Base-by-base conservation (phyloP, 2,113 vertebrate genomes). In the Dicrurus megarhynchus region DNA sequence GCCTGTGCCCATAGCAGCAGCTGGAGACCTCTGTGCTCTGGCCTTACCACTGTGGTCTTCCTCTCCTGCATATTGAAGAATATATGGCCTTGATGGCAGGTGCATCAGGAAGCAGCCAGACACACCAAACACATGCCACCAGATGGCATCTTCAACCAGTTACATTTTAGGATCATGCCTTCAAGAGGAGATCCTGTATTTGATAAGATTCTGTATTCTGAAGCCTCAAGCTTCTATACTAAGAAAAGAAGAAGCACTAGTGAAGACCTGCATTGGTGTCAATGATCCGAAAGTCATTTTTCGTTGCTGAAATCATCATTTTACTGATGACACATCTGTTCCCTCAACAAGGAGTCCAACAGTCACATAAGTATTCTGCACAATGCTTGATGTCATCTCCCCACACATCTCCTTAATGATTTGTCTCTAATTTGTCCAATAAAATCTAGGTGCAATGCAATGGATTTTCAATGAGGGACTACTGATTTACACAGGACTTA, bases 81-180 rank as follows among this genome's bases (percentile, higher is more conserved):
- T 16, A 22, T 0, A 61, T 4, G 21, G 19, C 20, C 47, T 32
- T 27, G 49, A 69, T 19, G 52, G 21, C 60, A 82, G 35, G 26
- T 21, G 13, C 27, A 33, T 21, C 15, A 52, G 33, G 83, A 92
- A 71, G 21, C 64, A 89, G 70, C 18, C 64, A 57, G 60, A 86
- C 37, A 37, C 90, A 86, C 50, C 44, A 69, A 88, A 60, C 0
- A 7, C 23, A 49, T 27, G 65, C 91, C 92, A 97, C 80, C 94
- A 96, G 92, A 81, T 95, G 94, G 88, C 95, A 97, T 94, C 96
- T 96, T 65, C 94, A 86, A 84, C 56, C 78, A 93, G 26, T 35
- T 3, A 70, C 49, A n/a, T 37, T 67, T 68, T 41, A 50, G 89
- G 17, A 18, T 33, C 37, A 46, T 14, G 41, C 9, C 22, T 65